These are phyloP conservation scores for Saccostrea echinata DNA, from an alignment of 1,140 invertebrate genomes.

Conservation along the genomic window DNA sequence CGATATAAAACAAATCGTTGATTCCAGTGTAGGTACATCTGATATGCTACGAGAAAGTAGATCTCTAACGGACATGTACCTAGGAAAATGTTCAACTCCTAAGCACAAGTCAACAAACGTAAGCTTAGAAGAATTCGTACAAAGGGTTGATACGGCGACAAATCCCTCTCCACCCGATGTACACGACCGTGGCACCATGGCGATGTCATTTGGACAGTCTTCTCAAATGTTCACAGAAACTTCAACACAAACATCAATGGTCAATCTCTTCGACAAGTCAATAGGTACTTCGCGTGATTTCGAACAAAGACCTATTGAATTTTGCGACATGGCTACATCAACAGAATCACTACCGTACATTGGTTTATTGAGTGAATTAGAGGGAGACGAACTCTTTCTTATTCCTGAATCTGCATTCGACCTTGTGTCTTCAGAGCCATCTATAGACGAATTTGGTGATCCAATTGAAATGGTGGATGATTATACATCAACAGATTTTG, in stretches of 20 bases:
- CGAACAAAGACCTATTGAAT: conserved; percentile 54
- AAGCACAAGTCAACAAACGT: conserved; percentile 48
- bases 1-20: conserved; percentile 54
- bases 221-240: conserved; percentile 52
- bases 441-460: conserved; percentile 54
- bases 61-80: conserved; percentile 24
- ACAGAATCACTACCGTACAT: conserved; percentile 76
- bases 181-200: conserved; percentile 72
- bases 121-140: conserved; percentile 36
- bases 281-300: conserved; percentile 67
- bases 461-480: conserved; percentile 71
- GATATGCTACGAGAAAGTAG: conserved; percentile 48
- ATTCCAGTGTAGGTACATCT: conserved; percentile 60
- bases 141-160: conserved; percentile 57
- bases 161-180: conserved; percentile 57
- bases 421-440: conserved; percentile 61
- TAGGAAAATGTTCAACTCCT: conserved; percentile 50
- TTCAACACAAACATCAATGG: conserved; percentile 66
- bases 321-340: conserved; percentile 71
- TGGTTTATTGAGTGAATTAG: conserved; percentile 75
- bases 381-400: conserved; percentile 74
- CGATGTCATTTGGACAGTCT: conserved; percentile 65
- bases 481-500: conserved; percentile 64
- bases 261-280: conserved; percentile 68
- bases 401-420: conserved; percentile 72